Evolutionary conservation across 2,888 invertebrate species (phyloP), one percentile per base, ranked within the genome.

Genomic region (Bellardia pandia): DNA sequence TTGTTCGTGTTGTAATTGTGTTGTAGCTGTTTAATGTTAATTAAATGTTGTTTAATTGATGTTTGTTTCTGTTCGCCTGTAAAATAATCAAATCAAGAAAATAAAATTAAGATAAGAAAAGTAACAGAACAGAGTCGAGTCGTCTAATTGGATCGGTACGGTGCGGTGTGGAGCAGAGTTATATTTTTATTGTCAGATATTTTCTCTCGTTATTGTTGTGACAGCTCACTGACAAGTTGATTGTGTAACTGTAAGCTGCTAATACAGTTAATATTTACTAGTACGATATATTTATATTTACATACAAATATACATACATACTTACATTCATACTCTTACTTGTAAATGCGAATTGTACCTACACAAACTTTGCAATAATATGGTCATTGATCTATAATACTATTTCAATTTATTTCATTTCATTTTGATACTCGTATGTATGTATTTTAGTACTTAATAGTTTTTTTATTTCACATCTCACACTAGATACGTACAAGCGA

Each of bases 1-100:
- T 81, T 62, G 58, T 75, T 82, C 69, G 62, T 51, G 71, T 66
- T 71, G 33, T 53, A 77, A 58, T 51, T 40, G 53, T 48, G 60
- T 51, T 72, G 68, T 60, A 48, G 7, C 16, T 33, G 14, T 66
- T 81, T 45, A 64, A 60, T 16, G 66, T 84, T 83, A 87, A 88
- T 89, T 87, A 89, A 89, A 88, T 87, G 81, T 58, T 88, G 72
- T 88, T 88, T 86, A 88, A 88, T 89, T 83, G 88, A 86, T 88
- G 78, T 83, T 75, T 76, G 64, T 60, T 42, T 71, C 68, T 42
- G 16, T 66, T 75, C 51, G 40, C 37, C 23, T 51, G 40, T 66
- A 62, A 75, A 60, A 48, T 48, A 78, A 78, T 78, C 48, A 69
- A 69, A 4, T 60, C 8, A 9, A 62, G 62, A 69, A 56, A 42